phyloP scores from a whole-genome alignment of 2,113 vertebrate genomes.

The Phaethornis superciliosus region DNA sequence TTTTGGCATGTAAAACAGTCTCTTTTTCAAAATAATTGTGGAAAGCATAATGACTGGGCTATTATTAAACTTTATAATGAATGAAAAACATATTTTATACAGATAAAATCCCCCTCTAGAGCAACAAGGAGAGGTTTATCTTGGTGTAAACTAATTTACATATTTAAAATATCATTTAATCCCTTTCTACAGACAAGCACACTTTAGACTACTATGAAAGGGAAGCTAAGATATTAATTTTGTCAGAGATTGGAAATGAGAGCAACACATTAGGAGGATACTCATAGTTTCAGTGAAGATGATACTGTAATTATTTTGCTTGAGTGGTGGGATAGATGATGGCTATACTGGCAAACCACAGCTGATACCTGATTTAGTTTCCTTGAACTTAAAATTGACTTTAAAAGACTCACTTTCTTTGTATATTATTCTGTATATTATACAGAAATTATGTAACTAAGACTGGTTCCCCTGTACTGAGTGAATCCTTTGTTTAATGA shows the following conservation, averaged over 20 bases:
- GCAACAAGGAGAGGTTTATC: not conserved
- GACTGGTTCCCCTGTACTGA: not conserved
- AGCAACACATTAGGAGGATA: not conserved
- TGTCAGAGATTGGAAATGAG: not conserved
- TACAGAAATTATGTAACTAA: not conserved
- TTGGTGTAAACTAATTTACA: not conserved
- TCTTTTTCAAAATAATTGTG: not conserved
- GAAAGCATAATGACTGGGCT: not conserved
- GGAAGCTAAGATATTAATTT: not conserved
- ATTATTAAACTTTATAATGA: not conserved
- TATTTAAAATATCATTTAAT: not conserved
- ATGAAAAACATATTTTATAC: not conserved
- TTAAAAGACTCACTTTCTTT: not conserved
- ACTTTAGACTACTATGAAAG: not conserved
- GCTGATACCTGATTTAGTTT: not conserved
- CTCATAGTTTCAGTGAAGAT: not conserved
- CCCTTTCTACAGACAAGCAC: not conserved
- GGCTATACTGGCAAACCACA: not conserved
- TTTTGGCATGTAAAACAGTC: not conserved
- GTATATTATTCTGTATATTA: not conserved
- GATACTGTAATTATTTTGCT: not conserved
- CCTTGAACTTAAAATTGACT: not conserved
- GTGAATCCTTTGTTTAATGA: not conserved
- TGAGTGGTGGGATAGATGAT: not conserved
- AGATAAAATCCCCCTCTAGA: not conserved